Percentiles rank a stretch among this genome's conserved stretches.
Evolutionary conservation across 1,140 invertebrate genomes (phyloP).

Genomic region (Drosophila mojavensis): DNA sequence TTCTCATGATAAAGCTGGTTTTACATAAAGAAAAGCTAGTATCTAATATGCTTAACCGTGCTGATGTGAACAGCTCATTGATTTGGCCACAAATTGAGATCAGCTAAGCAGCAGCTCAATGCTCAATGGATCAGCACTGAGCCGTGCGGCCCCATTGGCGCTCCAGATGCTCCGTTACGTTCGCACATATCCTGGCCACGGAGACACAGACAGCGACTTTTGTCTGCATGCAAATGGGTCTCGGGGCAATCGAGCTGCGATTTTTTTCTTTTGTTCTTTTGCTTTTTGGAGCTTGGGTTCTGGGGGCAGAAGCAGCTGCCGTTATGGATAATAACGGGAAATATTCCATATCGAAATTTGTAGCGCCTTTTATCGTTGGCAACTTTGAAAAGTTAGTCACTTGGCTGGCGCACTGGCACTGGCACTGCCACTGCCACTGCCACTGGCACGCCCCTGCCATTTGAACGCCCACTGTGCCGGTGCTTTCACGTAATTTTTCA

Average conservation of each 20-base stretch:
- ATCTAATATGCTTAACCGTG: too few relatives aligned
- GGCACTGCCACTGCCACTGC: neutral
- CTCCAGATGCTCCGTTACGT: neutral
- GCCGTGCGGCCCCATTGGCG: conserved; percentile 5
- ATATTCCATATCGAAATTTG: conserved; percentile 60
- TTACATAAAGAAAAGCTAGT: too few relatives aligned
- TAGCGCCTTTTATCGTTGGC: conserved; percentile 62
- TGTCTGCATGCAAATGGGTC: conserved; percentile 12
- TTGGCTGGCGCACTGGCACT: conserved; percentile 32
- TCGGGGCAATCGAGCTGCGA: conserved; percentile 16
- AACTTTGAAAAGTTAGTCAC: conserved; percentile 71
- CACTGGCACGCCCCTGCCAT: conserved; percentile 3
- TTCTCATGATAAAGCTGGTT: too few relatives aligned
- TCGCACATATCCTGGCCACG: too few relatives aligned
- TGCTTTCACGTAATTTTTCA: conserved; percentile 71
- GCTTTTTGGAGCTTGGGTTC: neutral
- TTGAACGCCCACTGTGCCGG: conserved; percentile 8
- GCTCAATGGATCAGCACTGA: conserved; percentile 35
- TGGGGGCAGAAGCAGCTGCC: conserved; percentile 2
- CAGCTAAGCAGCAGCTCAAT: conserved; percentile 21
- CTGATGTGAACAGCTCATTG: too few relatives aligned
- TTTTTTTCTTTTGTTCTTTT: too few relatives aligned
- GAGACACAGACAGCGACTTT: neutral
- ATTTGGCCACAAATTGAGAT: too few relatives aligned
- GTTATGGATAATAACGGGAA: conserved; percentile 38